Base-by-base conservation (phyloP, 2,888 invertebrate genomes). In the Catocala sponsa region DNA sequence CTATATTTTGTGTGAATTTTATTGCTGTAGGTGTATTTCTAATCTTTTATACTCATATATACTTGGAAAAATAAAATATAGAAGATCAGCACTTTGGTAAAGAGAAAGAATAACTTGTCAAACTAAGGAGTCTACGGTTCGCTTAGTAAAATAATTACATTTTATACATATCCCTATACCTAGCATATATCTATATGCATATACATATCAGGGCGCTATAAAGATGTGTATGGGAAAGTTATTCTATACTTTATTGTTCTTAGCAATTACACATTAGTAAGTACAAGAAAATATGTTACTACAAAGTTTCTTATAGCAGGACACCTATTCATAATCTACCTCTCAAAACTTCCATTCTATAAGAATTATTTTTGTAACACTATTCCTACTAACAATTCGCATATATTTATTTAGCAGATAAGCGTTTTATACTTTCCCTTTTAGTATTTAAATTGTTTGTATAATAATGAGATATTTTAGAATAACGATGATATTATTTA, bases 301-400 rank as follows among this genome's bases (percentile, higher is more conserved):
- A 13, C 12, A 38, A 15, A 41, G 58, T 66, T 69, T 32, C 46
- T 46, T 41, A 51, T 15, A 54, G 35, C 15, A 59, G 46, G 7
- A 54, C 56, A 56, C 35, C 58, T 38, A 57, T 68, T 64, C 15
- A 2, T 38, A 38, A 78, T 62, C 79, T 80, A 81, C 81, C 80
- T 81, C 81, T 68, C 64, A 33, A 65, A 58, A 67, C 79, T 81
- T 80, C 81, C 81, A 77, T 42, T 15, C 41, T 48, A 57, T 59
- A 56, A 41, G 56, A 51, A 43, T 63, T 66, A 73, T 76, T 72
- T 72, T 74, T 52, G 11, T 32, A 51, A 15, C n/a, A 25, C 5
- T 6, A 41, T 32, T 52, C 25, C 46, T 9, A 38, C 6, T 38
- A 46, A 7, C 10, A 43, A 6, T 46, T 49, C 41, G 48, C 33